A percentile compares a stretch with the other conserved stretches of the same genome.
These are phyloP conservation scores for Forbesichthys papilliferus DNA, from an alignment of 2,113 vertebrate genomes.

Conservation along the genomic window DNA sequence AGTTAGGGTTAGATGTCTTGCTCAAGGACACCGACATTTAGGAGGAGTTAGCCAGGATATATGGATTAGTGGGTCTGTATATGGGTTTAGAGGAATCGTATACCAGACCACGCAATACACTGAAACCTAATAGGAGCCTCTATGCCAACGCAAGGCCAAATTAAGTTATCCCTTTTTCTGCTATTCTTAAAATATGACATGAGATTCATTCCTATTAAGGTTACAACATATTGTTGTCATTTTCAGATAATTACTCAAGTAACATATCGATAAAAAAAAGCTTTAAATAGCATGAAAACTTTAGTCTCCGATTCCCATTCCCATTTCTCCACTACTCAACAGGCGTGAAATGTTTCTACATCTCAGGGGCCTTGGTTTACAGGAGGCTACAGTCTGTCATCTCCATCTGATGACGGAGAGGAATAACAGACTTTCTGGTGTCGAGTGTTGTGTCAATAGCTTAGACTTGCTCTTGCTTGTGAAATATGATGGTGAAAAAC, in stretches of 20 bases:
- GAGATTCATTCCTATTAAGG: background rate
- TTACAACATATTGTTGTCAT: background rate
- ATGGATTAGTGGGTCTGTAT: too few species aligned
- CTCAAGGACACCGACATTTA: too few species aligned
- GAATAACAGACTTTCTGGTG: conserved; percentile 12
- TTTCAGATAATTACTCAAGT: background rate
- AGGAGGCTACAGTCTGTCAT: background rate
- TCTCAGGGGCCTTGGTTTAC: conserved; percentile 2
- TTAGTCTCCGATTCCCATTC: background rate
- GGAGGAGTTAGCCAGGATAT: too few species aligned
- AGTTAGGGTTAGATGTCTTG: too few species aligned
- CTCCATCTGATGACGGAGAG: conserved; percentile 6
- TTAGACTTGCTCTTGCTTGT: background rate
- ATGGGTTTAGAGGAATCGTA: conserved; percentile 27
- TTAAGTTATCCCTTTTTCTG: background rate
- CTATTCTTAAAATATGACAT: conserved; percentile 5
- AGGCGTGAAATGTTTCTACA: background rate
- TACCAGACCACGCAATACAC: background rate
- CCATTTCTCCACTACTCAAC: conserved; percentile 11
- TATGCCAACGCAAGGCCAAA: conserved; percentile 13
- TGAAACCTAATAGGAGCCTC: conserved; percentile 13
- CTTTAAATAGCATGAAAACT: background rate
- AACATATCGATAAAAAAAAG: too few species aligned
- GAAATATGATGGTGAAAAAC: too few species aligned
- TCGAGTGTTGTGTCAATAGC: conserved; percentile 11